Conservation (phyloP, 2,797 vertebrate genomes). For the Parauchenoglanis ngamensis region DNA sequence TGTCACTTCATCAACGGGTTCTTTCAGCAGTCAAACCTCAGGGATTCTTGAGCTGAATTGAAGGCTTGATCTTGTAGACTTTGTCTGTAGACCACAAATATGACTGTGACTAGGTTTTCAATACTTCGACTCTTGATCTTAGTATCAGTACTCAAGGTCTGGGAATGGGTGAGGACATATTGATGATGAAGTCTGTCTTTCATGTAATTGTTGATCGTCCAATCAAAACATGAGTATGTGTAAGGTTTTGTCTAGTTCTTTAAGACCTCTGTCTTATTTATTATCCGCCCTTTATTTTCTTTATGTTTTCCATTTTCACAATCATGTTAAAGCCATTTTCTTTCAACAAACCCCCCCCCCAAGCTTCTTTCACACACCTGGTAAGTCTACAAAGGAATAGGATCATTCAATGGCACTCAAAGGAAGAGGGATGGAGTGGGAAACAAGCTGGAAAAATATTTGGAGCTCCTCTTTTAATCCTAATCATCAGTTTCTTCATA, state of each 20-base stretch:
- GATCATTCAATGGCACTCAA: no score
- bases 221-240: background rate
- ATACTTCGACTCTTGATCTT: background rate
- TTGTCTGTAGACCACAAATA: background rate
- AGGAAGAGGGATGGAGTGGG: no score
- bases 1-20: background rate
- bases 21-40: background rate
- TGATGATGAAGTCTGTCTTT: background rate
- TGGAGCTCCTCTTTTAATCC: no score
- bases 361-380: no score
- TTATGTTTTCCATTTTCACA: no score
- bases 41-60: background rate
- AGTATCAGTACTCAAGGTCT: background rate
- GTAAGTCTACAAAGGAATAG: no score
- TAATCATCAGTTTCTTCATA: no score
- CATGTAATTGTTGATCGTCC: background rate
- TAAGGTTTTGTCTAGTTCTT: background rate
- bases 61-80: background rate
- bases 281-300: no score
- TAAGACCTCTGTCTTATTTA: no score
- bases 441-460: no score
- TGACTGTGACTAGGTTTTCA: background rate
- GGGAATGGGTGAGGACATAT: background rate
- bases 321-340: no score
- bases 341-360: no score